Conservation (phyloP, 2,888 invertebrate genomes). For the Epistrophe eligans region DNA sequence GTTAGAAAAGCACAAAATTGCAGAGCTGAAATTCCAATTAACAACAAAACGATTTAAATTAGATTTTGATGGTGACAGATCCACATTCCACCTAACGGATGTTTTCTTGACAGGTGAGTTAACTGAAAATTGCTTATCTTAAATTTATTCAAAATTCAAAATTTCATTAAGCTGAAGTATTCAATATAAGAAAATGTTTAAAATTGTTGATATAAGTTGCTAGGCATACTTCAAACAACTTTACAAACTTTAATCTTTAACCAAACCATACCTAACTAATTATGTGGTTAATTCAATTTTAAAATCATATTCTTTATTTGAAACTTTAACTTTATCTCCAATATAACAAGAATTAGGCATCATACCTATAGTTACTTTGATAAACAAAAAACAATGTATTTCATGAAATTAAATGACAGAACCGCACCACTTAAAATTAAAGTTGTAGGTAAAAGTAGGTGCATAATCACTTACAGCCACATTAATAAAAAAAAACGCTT, state of each 20-base stretch:
- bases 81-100: slow-evolving; percentile 60
- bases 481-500: no score
- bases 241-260: background rate
- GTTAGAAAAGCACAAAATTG: background rate
- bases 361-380: no score
- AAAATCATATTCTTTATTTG: background rate
- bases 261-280: background rate
- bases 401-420: no score
- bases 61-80: slow-evolving; percentile 65
- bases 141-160: slow-evolving; percentile 20
- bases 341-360: no score
- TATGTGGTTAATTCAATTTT: background rate
- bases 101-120: slow-evolving; percentile 74
- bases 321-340: background rate
- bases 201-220: background rate
- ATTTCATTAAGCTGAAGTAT: background rate
- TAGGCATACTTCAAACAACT: slow-evolving; percentile 4
- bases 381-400: no score
- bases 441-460: no score
- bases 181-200: background rate
- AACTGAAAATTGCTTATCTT: slow-evolving; percentile 10
- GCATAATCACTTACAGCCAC: no score
- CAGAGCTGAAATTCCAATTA: slow-evolving; percentile 36
- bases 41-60: slow-evolving; percentile 41
- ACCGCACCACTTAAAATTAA: no score